A percentile compares a stretch with the other conserved stretches of the same genome.
These are phyloP conservation scores for Ricordea florida DNA, from an alignment of 92 coral and sea anemone species.

Conservation along the genomic window DNA sequence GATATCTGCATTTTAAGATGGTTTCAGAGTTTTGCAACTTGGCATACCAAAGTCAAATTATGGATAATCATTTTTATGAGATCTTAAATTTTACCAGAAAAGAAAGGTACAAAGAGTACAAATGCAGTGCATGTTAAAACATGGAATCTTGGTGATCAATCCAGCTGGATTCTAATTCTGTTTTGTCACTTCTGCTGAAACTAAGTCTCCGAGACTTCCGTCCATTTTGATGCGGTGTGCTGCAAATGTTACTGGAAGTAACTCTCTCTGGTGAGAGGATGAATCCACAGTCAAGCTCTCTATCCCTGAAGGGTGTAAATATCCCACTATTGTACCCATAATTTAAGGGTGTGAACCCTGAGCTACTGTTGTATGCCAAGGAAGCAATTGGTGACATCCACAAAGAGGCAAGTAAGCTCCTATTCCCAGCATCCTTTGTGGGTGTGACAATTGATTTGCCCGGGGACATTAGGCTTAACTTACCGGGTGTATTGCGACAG, in stretches of 20 bases:
- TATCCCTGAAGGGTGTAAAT: constrained; percentile 75
- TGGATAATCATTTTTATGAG: too few species aligned
- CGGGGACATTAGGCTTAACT: constrained; percentile 56
- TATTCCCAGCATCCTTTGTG: constrained; percentile 37
- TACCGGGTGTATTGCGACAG: constrained; percentile 42
- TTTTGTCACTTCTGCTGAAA: not conserved
- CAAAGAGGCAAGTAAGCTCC: constrained; percentile 48
- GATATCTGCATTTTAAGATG: too few species aligned
- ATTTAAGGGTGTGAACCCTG: constrained; percentile 75
- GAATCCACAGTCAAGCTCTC: constrained; percentile 79
- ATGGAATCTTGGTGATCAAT: not conserved
- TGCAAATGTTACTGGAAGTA: constrained; percentile 30
- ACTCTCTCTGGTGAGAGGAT: constrained; percentile 73
- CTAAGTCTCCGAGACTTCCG: constrained; percentile 89
- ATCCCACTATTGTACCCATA: constrained; percentile 78
- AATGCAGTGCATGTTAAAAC: too few species aligned
- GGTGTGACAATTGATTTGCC: constrained; percentile 66
- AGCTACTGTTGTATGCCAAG: constrained; percentile 20
- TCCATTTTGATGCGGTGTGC: constrained; percentile 79
- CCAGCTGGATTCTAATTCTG: not conserved
- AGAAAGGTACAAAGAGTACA: too few species aligned
- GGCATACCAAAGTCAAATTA: too few species aligned
- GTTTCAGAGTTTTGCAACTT: too few species aligned
- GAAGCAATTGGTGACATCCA: constrained; percentile 57
- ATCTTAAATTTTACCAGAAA: too few species aligned